Percentiles rank a stretch among this genome's conserved stretches.
These are phyloP conservation scores for Furcifer pardalis DNA, from an alignment of 2,797 vertebrate genomes.

Conservation along the genomic window DNA sequence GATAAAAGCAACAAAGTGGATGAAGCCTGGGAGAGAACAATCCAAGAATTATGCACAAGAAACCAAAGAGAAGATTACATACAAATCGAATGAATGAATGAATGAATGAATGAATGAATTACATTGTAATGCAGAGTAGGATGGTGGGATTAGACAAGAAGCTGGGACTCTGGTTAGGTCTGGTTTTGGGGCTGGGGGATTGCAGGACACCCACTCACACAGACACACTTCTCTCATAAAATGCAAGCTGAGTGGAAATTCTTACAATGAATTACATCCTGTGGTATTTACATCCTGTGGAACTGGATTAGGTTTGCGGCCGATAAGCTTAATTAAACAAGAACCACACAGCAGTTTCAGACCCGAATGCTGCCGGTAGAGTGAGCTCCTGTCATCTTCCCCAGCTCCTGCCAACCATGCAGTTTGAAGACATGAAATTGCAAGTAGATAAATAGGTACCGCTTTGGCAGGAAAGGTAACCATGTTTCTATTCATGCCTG, in stretches of 20 bases:
- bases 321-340: constrained; percentile 77
- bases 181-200: neutral
- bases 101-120: no score
- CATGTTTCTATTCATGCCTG: no score
- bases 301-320: constrained; percentile 52
- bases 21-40: neutral
- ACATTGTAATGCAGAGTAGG: neutral
- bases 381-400: no score
- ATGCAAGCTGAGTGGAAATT: constrained; percentile 13
- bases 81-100: no score
- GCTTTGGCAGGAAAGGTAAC: no score
- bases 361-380: no score
- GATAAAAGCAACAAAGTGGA: constrained; percentile 44
- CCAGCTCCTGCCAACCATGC: no score
- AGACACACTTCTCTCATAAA: constrained; percentile 9
- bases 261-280: constrained; percentile 52
- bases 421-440: no score
- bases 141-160: neutral
- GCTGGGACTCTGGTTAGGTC: neutral
- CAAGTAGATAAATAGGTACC: no score
- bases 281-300: constrained; percentile 51
- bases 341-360: constrained; percentile 54
- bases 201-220: neutral
- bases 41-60: neutral
- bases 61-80: no score